Percentiles rank a stretch among this genome's conserved stretches.
Conservation (phyloP, 2,113 vertebrate species). For the Ranitomeya variabilis region DNA sequence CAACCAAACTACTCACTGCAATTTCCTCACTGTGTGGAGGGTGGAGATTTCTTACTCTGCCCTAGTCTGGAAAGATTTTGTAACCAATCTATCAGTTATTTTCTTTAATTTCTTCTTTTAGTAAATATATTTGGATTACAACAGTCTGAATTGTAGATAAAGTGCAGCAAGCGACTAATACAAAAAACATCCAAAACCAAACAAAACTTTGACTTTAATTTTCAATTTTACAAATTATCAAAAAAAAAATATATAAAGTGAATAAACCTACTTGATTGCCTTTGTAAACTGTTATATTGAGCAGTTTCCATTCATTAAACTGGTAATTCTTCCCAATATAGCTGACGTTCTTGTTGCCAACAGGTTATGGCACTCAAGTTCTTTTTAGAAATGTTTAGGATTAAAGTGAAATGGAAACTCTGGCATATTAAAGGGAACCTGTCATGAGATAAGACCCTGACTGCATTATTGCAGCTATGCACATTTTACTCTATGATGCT, state of each 20-base stretch:
- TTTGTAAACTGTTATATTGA: neutral
- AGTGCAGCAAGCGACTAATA: too few relatives aligned
- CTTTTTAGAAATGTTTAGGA: neutral
- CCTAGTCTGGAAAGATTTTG: slow-evolving; percentile 24
- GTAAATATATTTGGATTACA: neutral
- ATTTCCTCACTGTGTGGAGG: slow-evolving; percentile 68
- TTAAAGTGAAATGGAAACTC: neutral
- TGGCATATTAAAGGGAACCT: neutral
- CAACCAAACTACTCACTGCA: slow-evolving; percentile 83
- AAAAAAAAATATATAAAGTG: neutral
- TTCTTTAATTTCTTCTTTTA: neutral
- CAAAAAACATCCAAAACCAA: neutral
- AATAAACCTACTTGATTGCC: neutral
- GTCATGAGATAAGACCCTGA: too few relatives aligned
- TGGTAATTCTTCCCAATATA: neutral
- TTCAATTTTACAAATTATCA: neutral
- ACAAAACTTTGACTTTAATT: neutral
- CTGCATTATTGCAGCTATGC: too few relatives aligned
- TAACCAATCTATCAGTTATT: neutral
- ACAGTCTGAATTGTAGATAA: too few relatives aligned
- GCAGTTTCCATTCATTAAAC: neutral
- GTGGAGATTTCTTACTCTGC: slow-evolving; percentile 53
- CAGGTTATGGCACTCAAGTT: neutral
- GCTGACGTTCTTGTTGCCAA: neutral
- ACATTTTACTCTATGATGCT: too few relatives aligned